Base-by-base conservation (phyloP, 2,888 invertebrate genomes). In the Diabrotica balteata region DNA sequence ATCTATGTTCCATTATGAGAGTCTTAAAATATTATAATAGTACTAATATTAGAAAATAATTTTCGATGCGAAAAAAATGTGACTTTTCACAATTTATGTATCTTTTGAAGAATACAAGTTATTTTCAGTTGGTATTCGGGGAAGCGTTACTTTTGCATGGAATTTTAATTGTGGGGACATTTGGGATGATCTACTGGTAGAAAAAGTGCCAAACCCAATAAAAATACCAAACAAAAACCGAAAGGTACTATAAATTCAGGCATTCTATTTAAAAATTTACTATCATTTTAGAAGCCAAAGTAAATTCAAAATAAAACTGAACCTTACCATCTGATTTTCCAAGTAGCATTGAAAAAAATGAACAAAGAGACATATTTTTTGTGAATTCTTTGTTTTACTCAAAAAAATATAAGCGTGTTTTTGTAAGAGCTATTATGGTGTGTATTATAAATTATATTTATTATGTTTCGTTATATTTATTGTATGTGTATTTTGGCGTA, bases 301-400 rank as follows among this genome's bases (percentile, higher is more conserved):
- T 66, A 71, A 72, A 69, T 70, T 68, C 65, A 64, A 72, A 75
- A 76, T 72, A 78, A 82, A 83, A 80, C 79, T 81, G 83, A 84
- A 83, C 78, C 85, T 85, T 85, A 85, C 85, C 85, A 83, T 85
- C 85, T 85, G 81, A 76, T 76, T 75, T 79, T 83, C 83, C 83
- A 84, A 82, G 83, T 83, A 83, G 84, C 84, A 84, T 82, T 80
- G 80, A 78, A 81, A 80, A 79, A 75, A 73, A 59, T 70, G 73
- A 76, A 77, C 74, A 80, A 78, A 80, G 73, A 78, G 76, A 77
- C 71, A 77, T 76, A 75, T 75, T 74, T 75, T 77, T 79, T 80
- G 32, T 32, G 78, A 78, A 76, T 77, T 74, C 75, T 75, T 73
- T 76, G 72, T 72, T 70, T 71, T 70, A 72, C 66, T 72, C 59